Base-by-base conservation (phyloP, 2,888 invertebrate species). In the Cephus pulcher region DNA sequence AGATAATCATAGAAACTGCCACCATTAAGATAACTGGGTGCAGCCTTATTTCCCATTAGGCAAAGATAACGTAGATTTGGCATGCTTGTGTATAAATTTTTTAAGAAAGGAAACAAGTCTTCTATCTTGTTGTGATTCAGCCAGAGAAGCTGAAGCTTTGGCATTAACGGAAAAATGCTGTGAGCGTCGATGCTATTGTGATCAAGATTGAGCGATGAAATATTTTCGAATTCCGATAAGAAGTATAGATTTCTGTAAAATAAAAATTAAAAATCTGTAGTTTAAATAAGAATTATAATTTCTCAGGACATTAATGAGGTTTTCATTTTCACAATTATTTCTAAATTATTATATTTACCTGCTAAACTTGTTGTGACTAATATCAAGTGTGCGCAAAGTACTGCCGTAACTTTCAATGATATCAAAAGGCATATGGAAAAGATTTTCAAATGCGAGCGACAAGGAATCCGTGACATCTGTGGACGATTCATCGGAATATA, bases 1-100 rank as follows among this genome's bases (percentile, higher is more conserved):
- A 95, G 91, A 87, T 96, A 95, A 88, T 96, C 96, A 84, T 95
- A 95, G 86, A 95, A 95, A 30, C 94, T 95, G 70, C 95, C 95
- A n/a, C 95, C 95, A 84, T 95, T 96, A 78, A 96, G 93, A 86
- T 95, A 95, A 83, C 95, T 96, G 0, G 96, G 96, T 0, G 96
- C 95, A 0, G 96, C 96, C 0, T 95, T 94, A 91, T 98, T 98
- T 33, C 97, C 97, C 97, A 98, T 96, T 79, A 97, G 93, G 30
- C 96, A 96, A 0, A 98, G 92, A 89, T 95, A 95, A 86, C 94
- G 94, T 35, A 98, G 91, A 85, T 95, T 95, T 0, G 97, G 96
- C 84, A 96, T 95, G 1, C 96, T 94, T 73, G 94, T 93, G 83
- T 94, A 93, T 80, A 97, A 92, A 86, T 94, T 94, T 82, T 94